Evolutionary conservation across 2,888 invertebrate species (phyloP).

Genomic region (Polydrusus tereticollis): DNA sequence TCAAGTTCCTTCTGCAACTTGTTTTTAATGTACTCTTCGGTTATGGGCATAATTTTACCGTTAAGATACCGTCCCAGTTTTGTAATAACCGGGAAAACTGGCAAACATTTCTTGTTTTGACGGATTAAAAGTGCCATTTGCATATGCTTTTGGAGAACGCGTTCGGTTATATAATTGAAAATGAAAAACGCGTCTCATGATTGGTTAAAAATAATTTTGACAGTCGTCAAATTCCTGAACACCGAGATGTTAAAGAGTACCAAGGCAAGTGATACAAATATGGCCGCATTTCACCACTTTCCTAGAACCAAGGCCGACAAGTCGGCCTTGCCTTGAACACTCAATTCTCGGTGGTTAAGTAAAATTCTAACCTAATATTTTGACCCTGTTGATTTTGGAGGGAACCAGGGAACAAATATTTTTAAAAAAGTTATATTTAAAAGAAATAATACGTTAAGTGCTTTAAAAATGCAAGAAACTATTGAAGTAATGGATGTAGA

Average conservation of each 20-base stretch:
- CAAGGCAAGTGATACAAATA: too few species aligned
- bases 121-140: conserved; percentile 45
- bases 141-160: neutral
- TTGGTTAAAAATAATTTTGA: conserved; percentile 12
- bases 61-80: conserved; percentile 38
- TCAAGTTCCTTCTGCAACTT: conserved; percentile 77
- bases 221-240: neutral
- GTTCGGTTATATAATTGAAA: conserved; percentile 13
- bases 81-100: conserved; percentile 26
- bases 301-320: too few species aligned
- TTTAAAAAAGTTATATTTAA: neutral
- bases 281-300: too few species aligned
- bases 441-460: neutral
- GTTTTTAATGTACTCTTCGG: conserved; percentile 75
- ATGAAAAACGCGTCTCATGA: neutral
- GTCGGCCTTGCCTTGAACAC: too few species aligned
- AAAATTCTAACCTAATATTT: neutral
- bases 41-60: conserved; percentile 70
- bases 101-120: conserved; percentile 42
- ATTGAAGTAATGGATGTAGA: conserved; percentile 62
- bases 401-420: conserved; percentile 2
- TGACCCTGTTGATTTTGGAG: conserved; percentile 22
- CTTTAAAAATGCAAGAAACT: conserved; percentile 20
- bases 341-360: too few species aligned
- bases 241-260: too few species aligned